Evolutionary conservation across 1,140 invertebrate genomes (phyloP), one percentile per base, ranked within the genome.

Genomic region (Chelonus insularis): DNA sequence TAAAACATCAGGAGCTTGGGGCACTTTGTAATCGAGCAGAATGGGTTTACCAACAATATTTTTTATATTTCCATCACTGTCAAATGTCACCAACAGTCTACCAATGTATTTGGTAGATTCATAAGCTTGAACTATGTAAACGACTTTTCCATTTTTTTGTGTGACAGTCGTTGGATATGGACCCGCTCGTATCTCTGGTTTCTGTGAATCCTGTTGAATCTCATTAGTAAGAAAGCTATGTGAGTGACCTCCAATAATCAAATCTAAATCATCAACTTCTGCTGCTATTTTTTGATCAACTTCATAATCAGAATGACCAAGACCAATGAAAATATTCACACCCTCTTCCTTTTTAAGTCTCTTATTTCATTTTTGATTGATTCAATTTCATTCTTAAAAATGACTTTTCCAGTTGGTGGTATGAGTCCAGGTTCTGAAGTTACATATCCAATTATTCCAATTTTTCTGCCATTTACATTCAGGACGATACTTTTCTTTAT

Each of bases 61-160:
- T 0, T 82, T 75, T 1, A 96, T 77, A 72, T 94, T 89, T 12
- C 94, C 93, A 1, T 86, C 67, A 0, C 78, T 71, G 76, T 96
- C 84, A 72, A 96, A 95, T 18, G 83, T 77, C 0, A 92, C 63
- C 25, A 87, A 84, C 2, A 97, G 74, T 69, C 88, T 85, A 0
- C 95, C 95, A 20, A 97, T 77, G 76, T 97, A 97, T 81, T 97
- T 96, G 0, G 94, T 95, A 71, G 91, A 95, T 0, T 92, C 91
- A 70, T 91, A 96, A 2, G 93, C 94, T 79, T 97, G 95, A 0
- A 96, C 94, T 1, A 95, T 92, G 0, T 93, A 89, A 1, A 91
- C 91, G 57, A 84, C 83, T 70, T 87, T 87, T 0, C 91, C 90
- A 50, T 82, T 88, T 0, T 72, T 29, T 75, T 95, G 91, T 1